Conservation (phyloP, 2,113 vertebrate species). For the Sapajus apella region DNA sequence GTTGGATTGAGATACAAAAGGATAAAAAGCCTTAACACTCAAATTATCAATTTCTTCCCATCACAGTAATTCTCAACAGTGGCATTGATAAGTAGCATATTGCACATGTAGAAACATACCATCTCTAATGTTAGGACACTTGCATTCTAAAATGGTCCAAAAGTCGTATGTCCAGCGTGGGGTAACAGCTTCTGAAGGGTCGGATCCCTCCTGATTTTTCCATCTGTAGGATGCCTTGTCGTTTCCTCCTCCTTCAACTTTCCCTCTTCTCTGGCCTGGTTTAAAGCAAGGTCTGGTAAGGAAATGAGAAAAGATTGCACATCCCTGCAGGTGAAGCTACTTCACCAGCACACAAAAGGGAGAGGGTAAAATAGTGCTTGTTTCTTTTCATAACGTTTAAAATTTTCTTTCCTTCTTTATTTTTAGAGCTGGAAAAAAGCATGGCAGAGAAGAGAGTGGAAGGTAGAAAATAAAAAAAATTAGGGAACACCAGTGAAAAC, state of each 20-base stretch:
- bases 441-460: background rate
- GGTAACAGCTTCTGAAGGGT: background rate
- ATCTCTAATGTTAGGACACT: background rate
- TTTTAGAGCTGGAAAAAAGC: background rate
- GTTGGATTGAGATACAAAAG: background rate
- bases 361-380: background rate
- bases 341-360: background rate
- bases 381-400: background rate
- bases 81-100: background rate
- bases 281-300: background rate
- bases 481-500: background rate
- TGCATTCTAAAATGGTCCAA: background rate
- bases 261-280: background rate
- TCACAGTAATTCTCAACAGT: background rate
- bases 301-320: background rate
- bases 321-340: background rate
- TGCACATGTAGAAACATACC: background rate
- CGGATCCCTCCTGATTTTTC: fast-evolving
- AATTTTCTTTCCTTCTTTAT: background rate
- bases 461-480: background rate
- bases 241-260: background rate
- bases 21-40: background rate
- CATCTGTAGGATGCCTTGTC: fast-evolving
- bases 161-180: fast-evolving
- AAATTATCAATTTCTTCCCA: background rate